Evolutionary conservation across 2,113 vertebrate genomes (phyloP).

Genomic region (Phocoena phocoena): DNA sequence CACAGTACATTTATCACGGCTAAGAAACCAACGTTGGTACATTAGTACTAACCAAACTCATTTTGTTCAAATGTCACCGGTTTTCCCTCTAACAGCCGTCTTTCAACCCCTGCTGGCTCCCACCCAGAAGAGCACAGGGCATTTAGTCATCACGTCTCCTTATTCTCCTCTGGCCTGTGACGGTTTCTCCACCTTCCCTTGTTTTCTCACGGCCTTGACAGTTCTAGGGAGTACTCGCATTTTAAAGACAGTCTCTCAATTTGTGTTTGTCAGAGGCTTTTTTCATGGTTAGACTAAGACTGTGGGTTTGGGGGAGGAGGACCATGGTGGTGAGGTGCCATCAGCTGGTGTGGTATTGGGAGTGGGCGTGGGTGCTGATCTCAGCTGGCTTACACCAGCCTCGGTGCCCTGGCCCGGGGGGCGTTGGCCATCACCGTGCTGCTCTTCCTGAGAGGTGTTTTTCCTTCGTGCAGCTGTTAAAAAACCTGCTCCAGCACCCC

Average conservation of each 20-base stretch:
- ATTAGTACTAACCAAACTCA: background rate
- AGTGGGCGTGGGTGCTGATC: too few relatives aligned
- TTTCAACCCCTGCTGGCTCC: background rate
- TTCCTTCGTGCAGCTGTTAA: constrained; percentile 87
- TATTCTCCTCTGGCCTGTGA: background rate
- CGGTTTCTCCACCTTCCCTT: background rate
- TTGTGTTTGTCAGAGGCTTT: background rate
- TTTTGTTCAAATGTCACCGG: too few relatives aligned
- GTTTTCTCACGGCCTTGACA: background rate
- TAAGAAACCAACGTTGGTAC: background rate
- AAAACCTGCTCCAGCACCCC: constrained; percentile 96
- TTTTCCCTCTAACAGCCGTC: accelerated
- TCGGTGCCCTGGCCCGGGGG: background rate
- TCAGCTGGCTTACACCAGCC: too few relatives aligned
- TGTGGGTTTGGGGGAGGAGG: background rate
- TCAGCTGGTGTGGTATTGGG: accelerated
- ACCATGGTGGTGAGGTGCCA: background rate
- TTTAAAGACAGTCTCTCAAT: background rate
- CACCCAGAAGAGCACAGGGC: background rate
- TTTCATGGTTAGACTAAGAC: background rate
- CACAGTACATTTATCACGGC: background rate
- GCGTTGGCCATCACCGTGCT: background rate
- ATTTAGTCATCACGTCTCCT: too few relatives aligned
- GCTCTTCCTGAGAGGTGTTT: background rate
- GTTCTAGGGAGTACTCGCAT: background rate